A percentile compares a stretch with the other conserved stretches of the same genome.
phyloP scores from a whole-genome alignment of 1,140 invertebrate species.

The Callitettix versicolor region DNA sequence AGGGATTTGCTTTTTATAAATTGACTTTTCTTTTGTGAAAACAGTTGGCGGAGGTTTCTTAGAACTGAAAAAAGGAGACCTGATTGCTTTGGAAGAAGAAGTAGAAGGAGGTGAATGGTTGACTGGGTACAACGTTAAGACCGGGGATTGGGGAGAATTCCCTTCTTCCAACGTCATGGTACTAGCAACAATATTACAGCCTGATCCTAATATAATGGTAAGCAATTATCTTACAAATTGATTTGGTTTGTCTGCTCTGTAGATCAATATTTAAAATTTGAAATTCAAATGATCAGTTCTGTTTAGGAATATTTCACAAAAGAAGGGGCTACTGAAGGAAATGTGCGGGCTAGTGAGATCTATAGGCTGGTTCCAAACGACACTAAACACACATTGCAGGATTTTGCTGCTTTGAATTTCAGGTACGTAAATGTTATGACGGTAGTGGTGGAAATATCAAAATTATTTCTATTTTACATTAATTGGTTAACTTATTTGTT shows the following conservation, averaged over 20 bases:
- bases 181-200: slow-evolving; percentile 68
- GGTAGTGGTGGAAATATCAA: too few species aligned
- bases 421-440: too few species aligned
- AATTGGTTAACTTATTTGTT: too few species aligned
- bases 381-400: slow-evolving; percentile 62
- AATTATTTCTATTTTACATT: too few species aligned
- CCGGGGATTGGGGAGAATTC: slow-evolving; percentile 67
- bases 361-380: neutral
- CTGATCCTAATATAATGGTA: slow-evolving; percentile 38
- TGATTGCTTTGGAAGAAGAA: slow-evolving; percentile 68
- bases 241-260: too few species aligned
- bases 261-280: too few species aligned
- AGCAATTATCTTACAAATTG: too few species aligned
- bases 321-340: neutral
- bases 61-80: slow-evolving; percentile 65
- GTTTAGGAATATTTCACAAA: slow-evolving; percentile 5
- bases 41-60: slow-evolving; percentile 50
- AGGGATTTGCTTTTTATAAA: too few species aligned
- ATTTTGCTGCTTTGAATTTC: slow-evolving; percentile 74
- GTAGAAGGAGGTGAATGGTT: slow-evolving; percentile 65
- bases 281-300: too few species aligned
- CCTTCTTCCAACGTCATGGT: slow-evolving; percentile 79
- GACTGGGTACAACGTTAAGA: slow-evolving; percentile 50
- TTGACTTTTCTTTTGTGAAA: neutral
- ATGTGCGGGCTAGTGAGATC: neutral